phyloP scores from a whole-genome alignment of 2,888 invertebrate species.

The Hypercompe scribonia region DNA sequence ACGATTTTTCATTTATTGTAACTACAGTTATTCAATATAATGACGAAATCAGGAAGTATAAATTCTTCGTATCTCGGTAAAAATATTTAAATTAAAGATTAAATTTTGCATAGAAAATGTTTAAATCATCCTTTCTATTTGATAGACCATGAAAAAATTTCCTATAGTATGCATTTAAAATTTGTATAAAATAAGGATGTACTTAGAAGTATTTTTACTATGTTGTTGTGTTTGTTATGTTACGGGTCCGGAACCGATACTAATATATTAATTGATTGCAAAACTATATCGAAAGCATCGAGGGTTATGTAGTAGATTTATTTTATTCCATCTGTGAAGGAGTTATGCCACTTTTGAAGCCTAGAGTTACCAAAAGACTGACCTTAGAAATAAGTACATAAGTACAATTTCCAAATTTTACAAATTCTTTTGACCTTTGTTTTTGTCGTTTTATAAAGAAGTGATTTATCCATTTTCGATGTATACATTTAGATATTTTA shows the following conservation, averaged over 20 bases:
- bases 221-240: neutral
- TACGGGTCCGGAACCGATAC: neutral
- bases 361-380: too few relatives aligned
- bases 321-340: neutral
- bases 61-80: neutral
- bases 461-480: too few relatives aligned
- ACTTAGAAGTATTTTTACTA: neutral
- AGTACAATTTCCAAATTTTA: neutral
- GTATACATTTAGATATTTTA: too few relatives aligned
- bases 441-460: neutral
- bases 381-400: too few relatives aligned
- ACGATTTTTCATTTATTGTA: too few relatives aligned
- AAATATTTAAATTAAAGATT: neutral
- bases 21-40: neutral
- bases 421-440: neutral
- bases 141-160: neutral
- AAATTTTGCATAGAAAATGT: neutral
- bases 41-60: neutral
- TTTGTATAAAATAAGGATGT: neutral
- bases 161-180: neutral
- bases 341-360: neutral
- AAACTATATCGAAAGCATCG: neutral
- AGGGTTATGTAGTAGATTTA: neutral
- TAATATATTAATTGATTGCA: neutral
- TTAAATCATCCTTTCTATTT: slow-evolving; percentile 9